Evolutionary conservation across 2,113 vertebrate species (phyloP).

Genomic region (Lepus europaeus): DNA sequence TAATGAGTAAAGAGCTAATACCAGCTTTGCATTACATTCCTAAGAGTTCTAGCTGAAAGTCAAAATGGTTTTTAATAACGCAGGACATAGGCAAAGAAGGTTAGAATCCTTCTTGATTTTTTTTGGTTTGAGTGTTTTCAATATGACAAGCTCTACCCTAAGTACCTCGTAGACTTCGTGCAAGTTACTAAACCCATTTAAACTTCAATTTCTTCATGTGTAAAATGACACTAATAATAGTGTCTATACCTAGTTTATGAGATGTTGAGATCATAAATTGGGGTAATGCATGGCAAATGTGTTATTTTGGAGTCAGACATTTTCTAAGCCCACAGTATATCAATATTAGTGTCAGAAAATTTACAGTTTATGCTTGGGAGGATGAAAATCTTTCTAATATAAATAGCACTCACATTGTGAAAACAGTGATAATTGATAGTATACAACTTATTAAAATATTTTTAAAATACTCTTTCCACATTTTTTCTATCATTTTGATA

Average conservation of each 20-base stretch:
- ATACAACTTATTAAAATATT: conserved; percentile 53
- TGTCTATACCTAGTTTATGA: background rate
- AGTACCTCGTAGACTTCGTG: background rate
- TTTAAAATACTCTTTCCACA: background rate
- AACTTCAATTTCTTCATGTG: background rate
- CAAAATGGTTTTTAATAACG: background rate
- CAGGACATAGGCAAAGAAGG: background rate
- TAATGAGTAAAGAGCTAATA: background rate
- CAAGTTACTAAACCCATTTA: background rate
- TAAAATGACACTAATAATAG: conserved; percentile 1
- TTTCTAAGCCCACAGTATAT: background rate
- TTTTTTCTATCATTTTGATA: conserved; percentile 4
- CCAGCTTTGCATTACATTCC: background rate
- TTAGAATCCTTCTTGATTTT: background rate
- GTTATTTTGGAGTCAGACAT: background rate
- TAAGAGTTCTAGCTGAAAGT: background rate
- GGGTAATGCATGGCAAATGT: background rate
- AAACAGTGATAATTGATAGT: background rate
- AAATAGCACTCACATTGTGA: conserved; percentile 35
- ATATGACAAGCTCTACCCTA: background rate
- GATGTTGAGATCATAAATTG: background rate
- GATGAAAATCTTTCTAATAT: conserved; percentile 22
- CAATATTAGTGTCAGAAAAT: conserved; percentile 11
- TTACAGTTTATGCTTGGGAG: background rate
- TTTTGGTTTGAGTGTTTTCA: background rate